These are phyloP conservation scores for Cyclopterus lumpus DNA, from an alignment of 2,797 vertebrate genomes.

Conservation along the genomic window DNA sequence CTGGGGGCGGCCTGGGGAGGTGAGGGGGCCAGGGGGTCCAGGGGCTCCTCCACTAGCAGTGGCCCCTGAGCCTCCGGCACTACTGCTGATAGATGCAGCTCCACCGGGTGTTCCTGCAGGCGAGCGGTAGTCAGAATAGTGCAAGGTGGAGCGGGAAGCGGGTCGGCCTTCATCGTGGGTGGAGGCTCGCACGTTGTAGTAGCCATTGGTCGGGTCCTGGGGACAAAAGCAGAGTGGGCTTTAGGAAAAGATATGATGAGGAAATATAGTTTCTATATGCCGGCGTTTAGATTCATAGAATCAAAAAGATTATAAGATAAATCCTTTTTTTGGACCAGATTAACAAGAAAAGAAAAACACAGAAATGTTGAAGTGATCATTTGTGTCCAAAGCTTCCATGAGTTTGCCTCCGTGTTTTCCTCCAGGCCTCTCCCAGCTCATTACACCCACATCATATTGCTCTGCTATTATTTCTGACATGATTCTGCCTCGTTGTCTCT, in stretches of 20 bases:
- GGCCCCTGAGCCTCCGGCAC: slow-evolving; percentile 79
- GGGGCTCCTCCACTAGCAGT: slow-evolving; percentile 82
- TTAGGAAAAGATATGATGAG: not conserved
- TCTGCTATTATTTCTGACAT: slow-evolving; percentile 35
- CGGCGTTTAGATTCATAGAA: not conserved
- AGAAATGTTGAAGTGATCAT: not conserved
- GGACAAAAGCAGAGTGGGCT: not conserved
- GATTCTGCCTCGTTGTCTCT: slow-evolving; percentile 41
- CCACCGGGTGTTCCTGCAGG: slow-evolving; percentile 78
- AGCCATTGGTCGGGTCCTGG: slow-evolving; percentile 96
- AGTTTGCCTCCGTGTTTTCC: not conserved
- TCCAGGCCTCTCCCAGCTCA: slow-evolving; percentile 10
- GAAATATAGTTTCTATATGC: not conserved
- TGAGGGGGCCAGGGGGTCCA: slow-evolving; percentile 86
- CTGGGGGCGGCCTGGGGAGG: slow-evolving; percentile 86
- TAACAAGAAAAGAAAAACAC: not conserved
- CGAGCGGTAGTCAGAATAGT: slow-evolving; percentile 92
- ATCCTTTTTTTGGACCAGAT: not conserved
- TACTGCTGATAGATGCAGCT: slow-evolving; percentile 79
- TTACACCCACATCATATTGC: slow-evolving; percentile 8
- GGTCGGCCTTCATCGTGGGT: slow-evolving; percentile 92
- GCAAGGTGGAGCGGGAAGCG: slow-evolving; percentile 90
- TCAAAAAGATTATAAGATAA: slow-evolving; percentile 1
- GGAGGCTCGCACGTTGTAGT: slow-evolving; percentile 94
- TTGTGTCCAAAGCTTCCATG: not conserved